Percentiles rank a stretch among this genome's conserved stretches.
Evolutionary conservation across 2,888 invertebrate genomes (phyloP).

Genomic region (Eumerus sabulonum): DNA sequence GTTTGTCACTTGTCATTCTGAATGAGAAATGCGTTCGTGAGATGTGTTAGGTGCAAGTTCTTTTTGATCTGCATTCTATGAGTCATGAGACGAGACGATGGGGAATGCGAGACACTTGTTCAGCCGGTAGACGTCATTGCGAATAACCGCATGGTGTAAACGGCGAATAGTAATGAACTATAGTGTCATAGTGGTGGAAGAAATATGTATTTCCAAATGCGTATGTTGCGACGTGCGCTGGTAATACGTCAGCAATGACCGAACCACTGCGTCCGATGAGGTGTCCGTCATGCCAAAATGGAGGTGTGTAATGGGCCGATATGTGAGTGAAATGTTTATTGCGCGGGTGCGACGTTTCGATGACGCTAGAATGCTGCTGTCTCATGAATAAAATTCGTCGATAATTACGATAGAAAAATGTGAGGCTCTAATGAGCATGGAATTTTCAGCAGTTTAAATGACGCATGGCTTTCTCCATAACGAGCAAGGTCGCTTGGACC

Average conservation of each 20-base stretch:
- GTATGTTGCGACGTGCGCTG: slow-evolving; percentile 36
- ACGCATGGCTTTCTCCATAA: no score
- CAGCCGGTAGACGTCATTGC: slow-evolving; percentile 48
- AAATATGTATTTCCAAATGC: slow-evolving; percentile 46
- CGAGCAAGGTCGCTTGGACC: no score
- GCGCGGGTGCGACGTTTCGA: slow-evolving; percentile 35
- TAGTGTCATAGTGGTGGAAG: slow-evolving; percentile 24
- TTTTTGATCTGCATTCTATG: slow-evolving; percentile 60
- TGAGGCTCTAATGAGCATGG: no score
- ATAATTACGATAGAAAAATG: neutral
- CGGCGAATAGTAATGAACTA: slow-evolving; percentile 4
- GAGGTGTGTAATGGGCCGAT: slow-evolving; percentile 47
- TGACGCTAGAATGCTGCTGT: slow-evolving; percentile 40
- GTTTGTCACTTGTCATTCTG: slow-evolving; percentile 53
- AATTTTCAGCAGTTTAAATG: no score
- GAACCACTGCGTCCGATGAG: slow-evolving; percentile 14
- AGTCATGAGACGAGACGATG: slow-evolving; percentile 30
- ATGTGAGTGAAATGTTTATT: slow-evolving; percentile 20
- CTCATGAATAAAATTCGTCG: slow-evolving; percentile 20
- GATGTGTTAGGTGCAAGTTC: slow-evolving; percentile 34
- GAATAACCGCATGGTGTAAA: slow-evolving; percentile 2
- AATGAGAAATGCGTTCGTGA: slow-evolving; percentile 63
- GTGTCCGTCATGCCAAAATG: slow-evolving; percentile 29
- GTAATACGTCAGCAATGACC: slow-evolving; percentile 41
- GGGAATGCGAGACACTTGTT: slow-evolving; percentile 29